Conservation (phyloP, 2,113 vertebrate genomes). For the Sakesphorus luctuosus region DNA sequence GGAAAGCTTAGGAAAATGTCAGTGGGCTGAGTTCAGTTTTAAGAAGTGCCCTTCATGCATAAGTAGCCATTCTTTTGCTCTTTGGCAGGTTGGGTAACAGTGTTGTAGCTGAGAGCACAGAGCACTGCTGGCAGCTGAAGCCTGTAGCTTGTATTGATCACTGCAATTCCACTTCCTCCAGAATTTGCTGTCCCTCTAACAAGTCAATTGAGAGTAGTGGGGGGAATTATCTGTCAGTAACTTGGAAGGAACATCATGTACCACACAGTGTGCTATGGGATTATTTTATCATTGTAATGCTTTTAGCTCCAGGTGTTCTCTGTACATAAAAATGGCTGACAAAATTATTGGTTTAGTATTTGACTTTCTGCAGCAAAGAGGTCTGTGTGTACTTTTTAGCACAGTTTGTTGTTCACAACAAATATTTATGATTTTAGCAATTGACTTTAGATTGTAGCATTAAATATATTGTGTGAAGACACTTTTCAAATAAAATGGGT, state of each 20-base stretch:
- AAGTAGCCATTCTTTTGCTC: not conserved
- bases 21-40: not conserved
- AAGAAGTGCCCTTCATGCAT: not conserved
- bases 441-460: not conserved
- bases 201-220: not conserved
- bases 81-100: not conserved
- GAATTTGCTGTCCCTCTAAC: not conserved
- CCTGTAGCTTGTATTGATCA: not conserved
- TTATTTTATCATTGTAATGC: not conserved
- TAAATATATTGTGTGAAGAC: not conserved
- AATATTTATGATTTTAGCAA: not conserved
- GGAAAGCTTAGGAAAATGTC: not conserved
- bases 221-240: not conserved
- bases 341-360: not conserved
- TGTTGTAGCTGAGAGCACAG: not conserved
- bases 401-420: slow-evolving; percentile 19
- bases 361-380: not conserved
- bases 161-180: not conserved
- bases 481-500: slow-evolving; percentile 26
- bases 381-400: not conserved
- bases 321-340: not conserved
- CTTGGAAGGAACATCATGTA: not conserved
- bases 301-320: not conserved
- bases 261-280: not conserved
- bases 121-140: not conserved